Evolutionary conservation across 2,888 invertebrate species (phyloP).

Genomic region (Lampropteryx suffumata): DNA sequence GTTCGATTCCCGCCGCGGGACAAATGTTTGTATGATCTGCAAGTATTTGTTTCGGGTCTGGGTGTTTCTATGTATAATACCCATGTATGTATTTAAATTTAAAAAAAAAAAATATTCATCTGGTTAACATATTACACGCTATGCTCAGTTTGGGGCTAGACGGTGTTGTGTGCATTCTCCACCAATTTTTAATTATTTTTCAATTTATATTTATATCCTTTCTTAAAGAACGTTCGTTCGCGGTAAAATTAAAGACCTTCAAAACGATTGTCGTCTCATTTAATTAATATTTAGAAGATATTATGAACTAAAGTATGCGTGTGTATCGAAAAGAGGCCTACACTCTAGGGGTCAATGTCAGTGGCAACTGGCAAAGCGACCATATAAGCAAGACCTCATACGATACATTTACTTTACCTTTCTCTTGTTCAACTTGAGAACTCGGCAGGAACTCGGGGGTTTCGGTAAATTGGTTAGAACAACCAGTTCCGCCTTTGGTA

Average conservation of each 20-base stretch:
- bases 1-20: too few species aligned
- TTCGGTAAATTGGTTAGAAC: slow-evolving; percentile 44
- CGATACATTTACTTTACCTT: slow-evolving; percentile 46
- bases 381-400: slow-evolving; percentile 47
- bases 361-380: slow-evolving; percentile 45
- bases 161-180: too few species aligned
- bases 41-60: too few species aligned
- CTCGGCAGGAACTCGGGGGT: slow-evolving; percentile 45
- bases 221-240: too few species aligned
- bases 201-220: too few species aligned
- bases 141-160: too few species aligned
- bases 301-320: slow-evolving; percentile 64
- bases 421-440: slow-evolving; percentile 41
- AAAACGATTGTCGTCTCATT: slow-evolving; percentile 42
- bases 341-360: slow-evolving; percentile 75
- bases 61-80: too few species aligned
- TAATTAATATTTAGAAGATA: slow-evolving; percentile 68
- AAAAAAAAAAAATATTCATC: too few species aligned
- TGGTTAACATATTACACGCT: too few species aligned
- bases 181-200: too few species aligned
- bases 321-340: slow-evolving; percentile 58
- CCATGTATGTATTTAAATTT: too few species aligned
- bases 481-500: slow-evolving; percentile 55
- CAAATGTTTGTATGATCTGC: too few species aligned
- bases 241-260: neutral